A percentile compares a stretch with the other conserved stretches of the same genome.
Evolutionary conservation across 2,888 invertebrate species (phyloP).

Genomic region (Pegoplata infirma): DNA sequence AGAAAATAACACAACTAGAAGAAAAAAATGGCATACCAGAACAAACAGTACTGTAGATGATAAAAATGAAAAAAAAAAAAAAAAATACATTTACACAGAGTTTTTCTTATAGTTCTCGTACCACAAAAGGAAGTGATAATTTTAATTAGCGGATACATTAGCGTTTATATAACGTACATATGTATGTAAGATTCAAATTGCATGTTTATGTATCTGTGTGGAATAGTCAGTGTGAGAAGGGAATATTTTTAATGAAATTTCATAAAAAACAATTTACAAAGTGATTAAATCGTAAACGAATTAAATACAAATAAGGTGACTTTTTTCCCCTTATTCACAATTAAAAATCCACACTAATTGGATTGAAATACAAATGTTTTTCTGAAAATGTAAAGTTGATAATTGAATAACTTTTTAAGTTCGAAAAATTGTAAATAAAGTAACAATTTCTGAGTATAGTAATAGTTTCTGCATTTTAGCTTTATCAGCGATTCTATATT

Average conservation of each 20-base stretch:
- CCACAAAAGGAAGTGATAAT: slow-evolving; percentile 53
- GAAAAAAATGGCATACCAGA: slow-evolving; percentile 11
- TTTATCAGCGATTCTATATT: no score
- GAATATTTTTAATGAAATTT: slow-evolving; percentile 6
- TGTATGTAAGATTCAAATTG: no score
- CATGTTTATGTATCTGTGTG: background rate
- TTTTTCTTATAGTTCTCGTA: background rate
- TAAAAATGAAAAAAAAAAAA: no score
- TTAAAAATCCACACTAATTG: no score
- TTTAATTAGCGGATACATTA: slow-evolving; percentile 57
- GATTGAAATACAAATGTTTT: no score
- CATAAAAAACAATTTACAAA: slow-evolving; percentile 25
- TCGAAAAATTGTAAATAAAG: no score
- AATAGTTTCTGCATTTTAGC: no score
- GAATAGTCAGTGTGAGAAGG: background rate
- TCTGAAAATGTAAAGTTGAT: no score
- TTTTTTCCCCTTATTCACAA: no score
- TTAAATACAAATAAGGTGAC: no score
- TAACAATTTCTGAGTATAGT: no score
- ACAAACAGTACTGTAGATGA: slow-evolving; percentile 18
- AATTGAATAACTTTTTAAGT: no score
- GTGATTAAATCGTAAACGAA: slow-evolving; percentile 38
- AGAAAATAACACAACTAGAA: slow-evolving; percentile 18
- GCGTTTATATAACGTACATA: slow-evolving; percentile 12
- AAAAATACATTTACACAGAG: slow-evolving; percentile 20